phyloP scores from a whole-genome alignment of 2,113 vertebrate species.

The Elephantulus edwardii region DNA sequence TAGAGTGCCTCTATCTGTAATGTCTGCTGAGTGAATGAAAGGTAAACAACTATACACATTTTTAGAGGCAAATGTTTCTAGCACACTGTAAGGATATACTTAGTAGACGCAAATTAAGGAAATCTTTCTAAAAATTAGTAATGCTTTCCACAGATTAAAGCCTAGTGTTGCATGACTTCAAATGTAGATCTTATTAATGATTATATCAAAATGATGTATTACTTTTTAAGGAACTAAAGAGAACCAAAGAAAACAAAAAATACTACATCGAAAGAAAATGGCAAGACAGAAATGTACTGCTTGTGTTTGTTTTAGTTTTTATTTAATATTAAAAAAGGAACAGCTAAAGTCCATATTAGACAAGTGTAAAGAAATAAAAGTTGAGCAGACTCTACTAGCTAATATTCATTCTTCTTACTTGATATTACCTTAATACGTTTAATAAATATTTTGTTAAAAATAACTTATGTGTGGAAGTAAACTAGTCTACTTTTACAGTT shows the following conservation, averaged over 20 bases:
- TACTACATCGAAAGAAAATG: not conserved
- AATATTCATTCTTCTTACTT: constrained; percentile 13
- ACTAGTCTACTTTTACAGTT: constrained; percentile 16
- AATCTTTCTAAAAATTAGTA: constrained; percentile 41
- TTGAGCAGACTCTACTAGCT: not conserved
- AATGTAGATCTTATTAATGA: constrained; percentile 4
- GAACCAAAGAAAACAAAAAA: constrained; percentile 9
- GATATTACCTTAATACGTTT: not conserved
- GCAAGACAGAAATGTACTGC: not conserved
- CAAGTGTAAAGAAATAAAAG: constrained; percentile 41
- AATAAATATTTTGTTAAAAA: constrained; percentile 8
- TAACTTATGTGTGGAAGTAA: not conserved
- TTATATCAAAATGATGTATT: constrained; percentile 40
- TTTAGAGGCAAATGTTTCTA: not conserved
- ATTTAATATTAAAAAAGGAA: not conserved
- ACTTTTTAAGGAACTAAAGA: constrained; percentile 10
- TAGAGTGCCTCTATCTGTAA: not conserved
- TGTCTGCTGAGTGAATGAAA: constrained; percentile 4
- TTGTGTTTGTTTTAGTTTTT: too few relatives aligned
- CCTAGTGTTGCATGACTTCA: constrained; percentile 29
- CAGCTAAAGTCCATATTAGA: not conserved
- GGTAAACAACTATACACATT: constrained; percentile 42
- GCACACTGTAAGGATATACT: not conserved
- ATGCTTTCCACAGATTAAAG: constrained; percentile 51
- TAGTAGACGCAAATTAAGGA: constrained; percentile 12